Percentiles rank a stretch among this genome's conserved stretches.
These are phyloP conservation scores for Irena cyanogastra DNA, from an alignment of 2,113 vertebrate genomes.

Conservation along the genomic window DNA sequence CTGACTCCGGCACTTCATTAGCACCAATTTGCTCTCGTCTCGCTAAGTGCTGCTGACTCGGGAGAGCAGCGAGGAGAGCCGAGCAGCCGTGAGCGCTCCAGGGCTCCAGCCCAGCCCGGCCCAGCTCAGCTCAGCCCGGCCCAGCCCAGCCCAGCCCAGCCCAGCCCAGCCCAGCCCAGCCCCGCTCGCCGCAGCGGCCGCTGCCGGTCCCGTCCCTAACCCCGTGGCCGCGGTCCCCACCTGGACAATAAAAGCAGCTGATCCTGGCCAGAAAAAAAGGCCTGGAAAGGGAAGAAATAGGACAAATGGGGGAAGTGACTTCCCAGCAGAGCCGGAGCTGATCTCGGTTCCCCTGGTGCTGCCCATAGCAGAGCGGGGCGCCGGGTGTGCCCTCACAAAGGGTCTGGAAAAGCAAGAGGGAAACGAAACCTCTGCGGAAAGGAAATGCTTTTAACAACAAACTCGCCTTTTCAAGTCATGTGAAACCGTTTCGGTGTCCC, in stretches of 20 bases:
- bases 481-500: background rate
- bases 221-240: fast-evolving
- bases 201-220: too few species aligned
- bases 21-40: constrained; percentile 58
- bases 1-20: constrained; percentile 60
- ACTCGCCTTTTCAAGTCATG: fast-evolving
- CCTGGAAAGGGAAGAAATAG: background rate
- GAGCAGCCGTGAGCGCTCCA: background rate
- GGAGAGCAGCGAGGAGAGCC: background rate
- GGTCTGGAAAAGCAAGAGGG: background rate
- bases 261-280: background rate
- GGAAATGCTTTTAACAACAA: background rate
- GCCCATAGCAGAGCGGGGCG: fast-evolving
- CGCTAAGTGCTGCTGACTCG: constrained; percentile 23
- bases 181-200: too few species aligned
- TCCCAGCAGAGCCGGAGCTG: background rate
- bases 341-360: fast-evolving
- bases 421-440: background rate
- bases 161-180: too few species aligned
- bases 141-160: too few species aligned
- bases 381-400: background rate
- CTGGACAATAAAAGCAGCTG: background rate
- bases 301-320: fast-evolving
- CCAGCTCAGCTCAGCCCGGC: too few species aligned
- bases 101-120: background rate